Base-by-base conservation (phyloP, 30 jellyfish, hydroid and myxozoan genomes). In the Turritopsis rubra region DNA sequence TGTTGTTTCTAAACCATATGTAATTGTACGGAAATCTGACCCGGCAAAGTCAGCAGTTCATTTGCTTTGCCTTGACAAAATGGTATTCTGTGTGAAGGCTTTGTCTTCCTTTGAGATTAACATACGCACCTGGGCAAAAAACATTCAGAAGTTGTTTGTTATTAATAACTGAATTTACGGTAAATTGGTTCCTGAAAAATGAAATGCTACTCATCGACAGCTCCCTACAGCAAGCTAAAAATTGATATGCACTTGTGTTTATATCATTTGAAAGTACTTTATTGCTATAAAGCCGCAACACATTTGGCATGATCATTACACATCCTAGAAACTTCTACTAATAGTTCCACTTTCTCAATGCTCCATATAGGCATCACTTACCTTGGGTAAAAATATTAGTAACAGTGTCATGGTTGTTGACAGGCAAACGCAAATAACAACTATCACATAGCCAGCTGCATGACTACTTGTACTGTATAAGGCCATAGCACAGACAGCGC, bases 351-450 rank as follows among this genome's bases (percentile, higher is more conserved):
- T 5, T 41, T 3, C 60, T 41, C 13, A 41, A 41, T 13, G 60
- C 60, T 3, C 5, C 60, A 41, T 13, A 41, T 68, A 70, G 25
- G 52, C 0, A 22, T 28, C 5, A 21, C 88, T 28, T 73, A 91
- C 97, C 96, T 91, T 91, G 13, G 97, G 97, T 8, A 88, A 74
- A 65, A 91, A 91, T 73, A 91, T 87, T n/a, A 91, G 91, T 71
- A 93, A 83, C 16, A 91, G 77, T 0, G 97, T 91, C 53, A 84
- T 89, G 53, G 97, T 86, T 24, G 89, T 91, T 54, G 91, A 87
- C 21, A 91, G 81, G 82, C 79, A 75, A 21, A 91, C 80, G 81
- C 96, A 71, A 16, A 91, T 75, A 31, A 90, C 75, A 68, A 87
- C 90, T 52, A 86, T 54, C 7, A 89, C 70, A 73, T 70, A 91